Evolutionary conservation across 2,797 vertebrate species (phyloP), one percentile per base, ranked within the genome.

Genomic region (Enteromius trimaculatus): DNA sequence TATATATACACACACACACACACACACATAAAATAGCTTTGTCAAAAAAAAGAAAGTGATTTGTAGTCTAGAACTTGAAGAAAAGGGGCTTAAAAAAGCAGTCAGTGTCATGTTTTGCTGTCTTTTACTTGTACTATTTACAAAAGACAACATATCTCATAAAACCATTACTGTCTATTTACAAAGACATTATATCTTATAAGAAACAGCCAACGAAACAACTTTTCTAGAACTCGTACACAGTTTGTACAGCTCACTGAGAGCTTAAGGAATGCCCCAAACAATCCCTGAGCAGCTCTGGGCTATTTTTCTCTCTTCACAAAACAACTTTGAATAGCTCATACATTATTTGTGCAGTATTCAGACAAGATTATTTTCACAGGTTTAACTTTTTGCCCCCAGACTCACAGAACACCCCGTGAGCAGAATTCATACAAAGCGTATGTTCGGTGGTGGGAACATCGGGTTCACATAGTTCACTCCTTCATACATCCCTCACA

Each of bases 351-450:
- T 82, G 71, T 82, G 70, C 21, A 53, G 44, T 53, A 66, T 82
- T 82, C 71, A 75, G 44, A 82, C 21, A 82, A 82, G 31, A 82
- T 65, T 64, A 75, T 82, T 82, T 82, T 82, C 71, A 66, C 58
- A 65, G 70, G 60, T 82, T 82, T 82, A 75, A 74, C 80, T 75
- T 81, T 71, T 81, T 60, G 53, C 51, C 66, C 65, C 65, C 58
- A 75, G 44, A 62, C 70, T 74, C 69, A 64, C 80, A 81, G n/a
- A 62, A 37, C 55, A 71, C 16, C 70, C 70, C 21, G 80, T 49
- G 69, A 81, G 80, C 55, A 60, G 66, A 58, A 47, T 47, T 71
- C 68, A 80, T 44, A 60, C 39, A 79, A 79, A 79, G 64, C 21
- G 4, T 47, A 68, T 34, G 21, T 31, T 31, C 3, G 19, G 60